Evolutionary conservation across 2,113 vertebrate species (phyloP), one percentile per base, ranked within the genome.

Genomic region (Psilopogon haemacephalus): DNA sequence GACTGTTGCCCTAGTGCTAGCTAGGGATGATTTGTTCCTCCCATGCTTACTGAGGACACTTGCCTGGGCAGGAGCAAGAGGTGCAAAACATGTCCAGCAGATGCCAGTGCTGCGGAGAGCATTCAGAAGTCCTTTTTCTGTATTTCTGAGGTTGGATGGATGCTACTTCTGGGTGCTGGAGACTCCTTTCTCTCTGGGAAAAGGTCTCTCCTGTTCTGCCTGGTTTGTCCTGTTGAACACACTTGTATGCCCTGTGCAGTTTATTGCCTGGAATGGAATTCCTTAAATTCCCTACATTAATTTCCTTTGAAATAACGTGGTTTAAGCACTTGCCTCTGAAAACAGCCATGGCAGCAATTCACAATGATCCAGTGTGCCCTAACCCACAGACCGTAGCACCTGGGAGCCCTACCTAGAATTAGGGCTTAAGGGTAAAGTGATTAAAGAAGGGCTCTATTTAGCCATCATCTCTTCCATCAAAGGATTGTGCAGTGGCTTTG

Each of bases 331-430:
- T 30, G 33, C 11, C 58, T 52, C 1, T 1, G n/a, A 21, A 26
- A 85, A n/a, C 10, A n/a, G 30, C 56, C 0, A 0, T 30, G 37
- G 21, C 2, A 3, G 27, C 63, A 35, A 26, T 68, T 68, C 28
- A 12, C 0, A 0, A 40, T 46, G 19, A 33, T 28, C 60, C 32
- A 15, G 23, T 1, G 0, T 83, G 65, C 35, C 46, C 15, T 74
- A 35, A 58, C 33, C 33, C n/a, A 28, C 15, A 23, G 27, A 50
- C 32, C n/a, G 13, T 67, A 15, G 30, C 7, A 6, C 44, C 33
- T 4, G 2, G 48, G 24, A 82, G 38, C 87, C 46, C 27, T 44
- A 15, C 33, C 15, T 30, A 35, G 6, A 67, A 33, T 68, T 19
- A 44, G 2, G 20, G 21, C 7, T 2, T 30, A 23, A n/a, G 27